phyloP scores from a whole-genome alignment of 2,113 vertebrate species.

The Montifringilla adamsi region DNA sequence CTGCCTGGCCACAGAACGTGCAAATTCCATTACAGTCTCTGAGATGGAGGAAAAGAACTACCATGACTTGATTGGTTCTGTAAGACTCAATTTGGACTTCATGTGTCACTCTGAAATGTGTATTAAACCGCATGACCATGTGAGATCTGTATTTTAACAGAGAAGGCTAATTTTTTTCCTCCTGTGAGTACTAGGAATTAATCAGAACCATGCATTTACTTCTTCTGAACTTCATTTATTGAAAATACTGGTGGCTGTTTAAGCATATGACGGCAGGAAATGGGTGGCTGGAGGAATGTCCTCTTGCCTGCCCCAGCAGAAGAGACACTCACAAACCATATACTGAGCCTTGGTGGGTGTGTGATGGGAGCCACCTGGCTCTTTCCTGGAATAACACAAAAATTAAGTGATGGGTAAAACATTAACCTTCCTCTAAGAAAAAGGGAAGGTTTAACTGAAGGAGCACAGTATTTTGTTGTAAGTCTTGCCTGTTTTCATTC shows the following conservation, averaged over 20 bases:
- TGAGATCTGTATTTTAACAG: background rate
- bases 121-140: fast-evolving
- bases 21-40: fast-evolving
- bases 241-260: background rate
- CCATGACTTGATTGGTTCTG: background rate
- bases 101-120: fast-evolving
- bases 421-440: background rate
- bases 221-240: background rate
- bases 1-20: fast-evolving
- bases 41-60: background rate
- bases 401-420: background rate
- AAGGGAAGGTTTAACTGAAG: background rate
- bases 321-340: background rate
- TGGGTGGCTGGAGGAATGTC: background rate
- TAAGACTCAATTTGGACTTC: background rate
- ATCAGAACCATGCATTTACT: background rate
- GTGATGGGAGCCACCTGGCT: background rate
- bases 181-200: background rate
- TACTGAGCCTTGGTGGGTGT: background rate
- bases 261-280: background rate
- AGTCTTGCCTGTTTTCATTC: background rate
- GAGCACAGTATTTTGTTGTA: background rate
- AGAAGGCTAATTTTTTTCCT: background rate
- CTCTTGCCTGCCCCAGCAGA: background rate
- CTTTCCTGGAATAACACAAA: background rate